Conservation (phyloP, 2,888 invertebrate genomes). For the Parascotia fuliginaria region DNA sequence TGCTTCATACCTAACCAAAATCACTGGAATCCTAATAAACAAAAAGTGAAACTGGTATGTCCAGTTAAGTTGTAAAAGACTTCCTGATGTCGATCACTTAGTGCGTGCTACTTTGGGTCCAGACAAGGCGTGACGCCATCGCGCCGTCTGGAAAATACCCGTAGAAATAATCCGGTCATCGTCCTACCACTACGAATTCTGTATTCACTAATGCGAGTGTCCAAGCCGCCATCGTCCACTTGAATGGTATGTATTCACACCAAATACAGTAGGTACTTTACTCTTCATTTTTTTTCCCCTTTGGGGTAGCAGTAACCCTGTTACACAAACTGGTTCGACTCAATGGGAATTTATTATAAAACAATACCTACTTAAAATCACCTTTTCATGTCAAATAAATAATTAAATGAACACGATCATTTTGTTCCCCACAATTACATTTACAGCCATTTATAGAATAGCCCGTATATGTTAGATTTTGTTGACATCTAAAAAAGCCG, state of each 20-base stretch:
- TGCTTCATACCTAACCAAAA: slow-evolving; percentile 90
- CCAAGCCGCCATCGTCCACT: slow-evolving; percentile 81
- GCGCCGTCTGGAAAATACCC: slow-evolving; percentile 93
- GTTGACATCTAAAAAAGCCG: too few relatives aligned
- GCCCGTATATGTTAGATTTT: too few relatives aligned
- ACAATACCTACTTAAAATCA: too few relatives aligned
- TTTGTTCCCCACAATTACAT: too few relatives aligned
- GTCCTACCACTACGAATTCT: slow-evolving; percentile 88
- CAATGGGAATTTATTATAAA: too few relatives aligned
- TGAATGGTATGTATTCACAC: slow-evolving; percentile 52
- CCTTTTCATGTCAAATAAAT: too few relatives aligned
- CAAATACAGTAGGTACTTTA: too few relatives aligned
- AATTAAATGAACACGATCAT: too few relatives aligned
- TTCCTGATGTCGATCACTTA: slow-evolving; percentile 91
- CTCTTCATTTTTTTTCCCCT: too few relatives aligned
- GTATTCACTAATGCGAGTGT: slow-evolving; percentile 87
- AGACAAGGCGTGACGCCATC: slow-evolving; percentile 74
- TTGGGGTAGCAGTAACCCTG: too few relatives aligned
- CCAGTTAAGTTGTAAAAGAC: slow-evolving; percentile 96
- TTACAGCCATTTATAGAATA: too few relatives aligned
- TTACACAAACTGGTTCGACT: too few relatives aligned
- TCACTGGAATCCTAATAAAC: slow-evolving; percentile 89
- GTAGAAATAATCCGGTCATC: slow-evolving; percentile 93
- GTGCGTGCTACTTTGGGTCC: slow-evolving; percentile 87
- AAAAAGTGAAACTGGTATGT: slow-evolving; percentile 92